Base-by-base conservation (phyloP, 2,797 vertebrate species). In the Semotilus atromaculatus region DNA sequence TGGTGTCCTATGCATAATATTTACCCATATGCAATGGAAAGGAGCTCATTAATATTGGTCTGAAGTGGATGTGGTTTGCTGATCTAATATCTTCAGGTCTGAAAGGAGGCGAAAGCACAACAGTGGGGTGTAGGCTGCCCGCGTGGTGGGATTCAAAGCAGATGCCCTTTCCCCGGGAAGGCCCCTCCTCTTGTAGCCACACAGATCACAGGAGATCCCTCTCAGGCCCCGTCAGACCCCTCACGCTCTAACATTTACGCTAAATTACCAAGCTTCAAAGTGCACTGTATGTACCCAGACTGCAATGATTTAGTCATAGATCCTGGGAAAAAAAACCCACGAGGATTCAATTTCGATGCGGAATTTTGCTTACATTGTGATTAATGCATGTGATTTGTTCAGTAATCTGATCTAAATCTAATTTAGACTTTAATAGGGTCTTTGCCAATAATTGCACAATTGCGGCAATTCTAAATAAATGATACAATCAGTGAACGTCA, bases 241-340 rank as follows among this genome's bases (percentile, higher is more conserved):
- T 64, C 83, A 85, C 81, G 67, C 29, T 55, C 86, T 93, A 94
- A 93, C 90, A 93, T 94, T 95, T 93, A 89, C 90, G 90, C 92
- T 91, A 84, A 93, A 94, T 93, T 90, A 93, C 86, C 80, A 62
- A 83, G 86, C 90, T 87, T 91, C 89, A 92, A 91, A 89, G 85
- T 89, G 88, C 80, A 53, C 67, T 19, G 4, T 43, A 84, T 73
- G 58, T 26, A 81, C 80, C 76, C 60, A 79, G 71, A 88, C 66
- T 75, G 38, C 73, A 85, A 53, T 88, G 82, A 90, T 89, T 87
- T 87, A 86, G 64, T 51, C 70, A 78, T 68, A 68, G 31, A 55
- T 60, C 10, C 64, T 14, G 66, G n/a, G n/a, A n/a, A 86, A 64
- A 38, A 40, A 58, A 77, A 26, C 0, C 21, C 13, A 51, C 7